Evolutionary conservation across 2,797 vertebrate genomes (phyloP).

Genomic region (Halcyon leucocephala): DNA sequence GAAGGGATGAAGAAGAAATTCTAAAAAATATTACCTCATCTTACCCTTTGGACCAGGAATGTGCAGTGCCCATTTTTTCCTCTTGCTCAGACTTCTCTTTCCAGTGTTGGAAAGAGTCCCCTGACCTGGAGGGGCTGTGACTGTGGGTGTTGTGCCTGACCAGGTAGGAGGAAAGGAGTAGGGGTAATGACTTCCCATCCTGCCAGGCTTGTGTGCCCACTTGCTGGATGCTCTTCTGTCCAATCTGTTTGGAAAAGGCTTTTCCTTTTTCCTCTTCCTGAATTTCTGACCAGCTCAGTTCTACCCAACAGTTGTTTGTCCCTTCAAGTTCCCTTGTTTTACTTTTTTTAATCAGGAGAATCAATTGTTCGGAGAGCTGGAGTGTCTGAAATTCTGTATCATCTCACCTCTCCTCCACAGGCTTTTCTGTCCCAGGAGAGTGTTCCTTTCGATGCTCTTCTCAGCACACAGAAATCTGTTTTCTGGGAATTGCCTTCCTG

Average conservation of each 20-base stretch:
- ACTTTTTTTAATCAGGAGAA: neutral
- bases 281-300: neutral
- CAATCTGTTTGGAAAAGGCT: neutral
- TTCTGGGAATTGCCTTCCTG: neutral
- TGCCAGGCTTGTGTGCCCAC: neutral
- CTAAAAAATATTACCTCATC: neutral
- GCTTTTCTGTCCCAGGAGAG: neutral
- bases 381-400: neutral
- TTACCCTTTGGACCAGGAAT: neutral
- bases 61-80: neutral
- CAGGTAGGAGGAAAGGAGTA: neutral
- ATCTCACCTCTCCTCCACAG: neutral
- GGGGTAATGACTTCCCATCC: rapidly evolving
- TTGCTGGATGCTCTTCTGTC: neutral
- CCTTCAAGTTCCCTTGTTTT: neutral
- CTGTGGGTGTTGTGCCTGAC: neutral
- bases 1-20: neutral
- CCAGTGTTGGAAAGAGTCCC: neutral
- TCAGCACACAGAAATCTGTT: neutral
- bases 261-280: neutral
- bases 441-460: neutral
- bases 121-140: neutral
- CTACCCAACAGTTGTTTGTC: neutral
- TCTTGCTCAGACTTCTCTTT: neutral
- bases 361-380: neutral